A percentile compares a stretch with the other conserved stretches of the same genome.
These are phyloP conservation scores for Pollenia angustigena DNA, from an alignment of 2,888 invertebrate genomes.

Conservation along the genomic window DNA sequence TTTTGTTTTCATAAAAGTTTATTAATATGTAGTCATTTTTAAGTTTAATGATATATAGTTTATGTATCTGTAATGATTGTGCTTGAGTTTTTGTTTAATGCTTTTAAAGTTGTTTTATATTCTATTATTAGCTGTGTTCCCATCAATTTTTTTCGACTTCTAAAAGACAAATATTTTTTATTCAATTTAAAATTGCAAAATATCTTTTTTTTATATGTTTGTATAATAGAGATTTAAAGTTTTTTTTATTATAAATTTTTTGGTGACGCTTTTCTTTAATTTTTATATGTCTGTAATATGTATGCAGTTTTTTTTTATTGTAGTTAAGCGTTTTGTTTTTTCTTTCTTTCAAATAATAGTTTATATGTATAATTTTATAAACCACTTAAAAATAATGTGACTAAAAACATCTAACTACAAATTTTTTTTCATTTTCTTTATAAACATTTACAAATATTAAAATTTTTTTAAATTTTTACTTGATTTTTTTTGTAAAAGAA, in stretches of 20 bases:
- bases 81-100: slow-evolving; percentile 66
- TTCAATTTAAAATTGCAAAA: slow-evolving; percentile 27
- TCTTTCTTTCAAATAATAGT: slow-evolving; percentile 20
- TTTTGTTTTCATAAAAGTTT: slow-evolving; percentile 18
- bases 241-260: slow-evolving; percentile 8
- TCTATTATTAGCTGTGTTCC: slow-evolving; percentile 69
- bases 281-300: slow-evolving; percentile 24
- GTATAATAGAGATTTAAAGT: background rate
- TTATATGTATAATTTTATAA: slow-evolving; percentile 21
- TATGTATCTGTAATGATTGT: slow-evolving; percentile 70
- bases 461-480: slow-evolving; percentile 6
- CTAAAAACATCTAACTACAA: slow-evolving; percentile 69
- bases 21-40: slow-evolving; percentile 22
- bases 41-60: slow-evolving; percentile 60
- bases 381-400: slow-evolving; percentile 52
- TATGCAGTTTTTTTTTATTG: slow-evolving; percentile 4
- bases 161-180: slow-evolving; percentile 27
- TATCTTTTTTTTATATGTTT: slow-evolving; percentile 20
- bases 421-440: slow-evolving; percentile 20
- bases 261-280: slow-evolving; percentile 12
- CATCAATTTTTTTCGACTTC: slow-evolving; percentile 56
- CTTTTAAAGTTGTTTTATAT: slow-evolving; percentile 54
- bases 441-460: slow-evolving; percentile 54
- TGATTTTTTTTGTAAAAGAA: background rate
- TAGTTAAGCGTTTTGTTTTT: slow-evolving; percentile 56